Base-by-base conservation (phyloP, 2,888 invertebrate genomes). In the Eupithecia pulchellata region DNA sequence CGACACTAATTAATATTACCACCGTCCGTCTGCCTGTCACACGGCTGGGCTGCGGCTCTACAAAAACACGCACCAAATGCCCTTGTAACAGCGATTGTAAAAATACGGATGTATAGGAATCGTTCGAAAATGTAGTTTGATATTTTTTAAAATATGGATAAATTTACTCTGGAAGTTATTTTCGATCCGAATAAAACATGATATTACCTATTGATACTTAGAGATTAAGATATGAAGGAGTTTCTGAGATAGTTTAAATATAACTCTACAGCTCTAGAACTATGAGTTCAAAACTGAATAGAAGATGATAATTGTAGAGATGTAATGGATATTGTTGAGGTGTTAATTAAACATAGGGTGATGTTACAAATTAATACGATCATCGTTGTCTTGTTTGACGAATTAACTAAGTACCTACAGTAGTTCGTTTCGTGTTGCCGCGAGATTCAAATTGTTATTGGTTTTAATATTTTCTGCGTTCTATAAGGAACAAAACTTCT, bases 1-100 rank as follows among this genome's bases (percentile, higher is more conserved):
- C 83, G 82, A 82, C 83, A 82, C 83, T 86, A 86, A 86, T 86
- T 86, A 87, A 86, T 86, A 84, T 80, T 81, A 82, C 81, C 81
- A 82, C 81, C 81, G 81, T 80, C 81, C 79, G 80, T 82, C 81
- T 82, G 78, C 81, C 77, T 77, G 77, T 75, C 69, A 75, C 73
- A 73, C 75, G 70, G 68, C 72, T 68, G 32, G 60, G 68, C 62
- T 29, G 62, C 9, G 61, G n/a, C 60, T 63, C 27, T 71, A 66
- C 66, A 64, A 64, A 34, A 68, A 61, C 64, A 67, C 58, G 63
- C 34, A 47, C 69, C 65, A 64, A 69, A 67, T 69, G 64, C 66
- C 68, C 55, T 52, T 42, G 30, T 61, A 20, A 20, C 47, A 17
- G 29, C 9, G 30, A 60, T 32, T 29, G 29, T 29, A 17, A 25